phyloP scores from a whole-genome alignment of 2,888 invertebrate species.

The Dryobotodes eremita region DNA sequence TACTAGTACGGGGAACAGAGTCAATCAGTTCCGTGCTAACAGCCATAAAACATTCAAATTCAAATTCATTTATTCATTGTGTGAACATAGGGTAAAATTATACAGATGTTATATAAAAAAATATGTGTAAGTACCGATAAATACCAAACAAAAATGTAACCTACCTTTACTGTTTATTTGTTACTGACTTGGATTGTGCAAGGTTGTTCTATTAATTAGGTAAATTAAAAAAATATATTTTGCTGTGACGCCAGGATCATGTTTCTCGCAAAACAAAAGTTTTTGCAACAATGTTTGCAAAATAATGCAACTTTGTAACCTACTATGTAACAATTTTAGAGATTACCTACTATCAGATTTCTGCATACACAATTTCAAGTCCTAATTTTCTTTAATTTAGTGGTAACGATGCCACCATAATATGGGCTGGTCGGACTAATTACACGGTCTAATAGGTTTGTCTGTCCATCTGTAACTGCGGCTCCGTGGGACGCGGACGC shows the following conservation, averaged over 20 bases:
- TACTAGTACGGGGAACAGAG: too few species aligned
- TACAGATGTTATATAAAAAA: too few species aligned
- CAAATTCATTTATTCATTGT: too few species aligned
- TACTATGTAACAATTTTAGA: background rate
- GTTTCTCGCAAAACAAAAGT: background rate
- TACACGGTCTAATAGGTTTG: conserved; percentile 88
- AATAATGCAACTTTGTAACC: background rate
- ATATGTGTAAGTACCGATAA: too few species aligned
- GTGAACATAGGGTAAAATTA: too few species aligned
- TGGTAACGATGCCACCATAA: conserved; percentile 67
- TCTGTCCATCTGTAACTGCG: conserved; percentile 89
- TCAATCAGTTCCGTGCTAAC: too few species aligned
- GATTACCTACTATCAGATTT: background rate
- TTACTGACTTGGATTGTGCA: too few species aligned
- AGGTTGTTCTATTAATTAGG: too few species aligned
- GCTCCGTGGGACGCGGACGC: conserved; percentile 83
- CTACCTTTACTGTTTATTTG: too few species aligned
- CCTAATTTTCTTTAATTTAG: conserved; percentile 58
- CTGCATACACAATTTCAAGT: background rate
- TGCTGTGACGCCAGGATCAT: background rate
- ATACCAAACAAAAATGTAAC: too few species aligned
- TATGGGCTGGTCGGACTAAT: conserved; percentile 84
- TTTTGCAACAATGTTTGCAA: background rate
- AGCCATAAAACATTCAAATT: too few species aligned
- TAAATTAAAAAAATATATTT: too few species aligned